These are phyloP conservation scores for Champsocephalus gunnari DNA, from an alignment of 2,797 vertebrate species.

Conservation along the genomic window DNA sequence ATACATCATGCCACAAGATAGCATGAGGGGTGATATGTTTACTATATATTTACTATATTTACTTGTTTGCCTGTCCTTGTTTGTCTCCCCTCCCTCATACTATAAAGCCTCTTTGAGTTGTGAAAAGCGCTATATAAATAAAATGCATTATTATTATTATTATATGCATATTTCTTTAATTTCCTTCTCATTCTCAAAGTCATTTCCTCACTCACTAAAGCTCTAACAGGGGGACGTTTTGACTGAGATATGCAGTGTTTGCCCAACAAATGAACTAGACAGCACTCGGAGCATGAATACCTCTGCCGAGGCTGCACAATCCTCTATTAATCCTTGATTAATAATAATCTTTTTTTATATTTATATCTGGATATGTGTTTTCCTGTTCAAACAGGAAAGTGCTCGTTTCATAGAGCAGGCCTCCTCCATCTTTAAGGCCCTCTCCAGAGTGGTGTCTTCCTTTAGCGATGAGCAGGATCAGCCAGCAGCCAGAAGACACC, in stretches of 20 bases:
- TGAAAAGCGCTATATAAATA: too few species aligned
- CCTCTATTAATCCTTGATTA: too few species aligned
- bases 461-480: constrained; percentile 81
- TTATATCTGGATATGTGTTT: neutral
- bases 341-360: too few species aligned
- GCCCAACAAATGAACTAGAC: neutral
- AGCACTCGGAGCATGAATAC: neutral
- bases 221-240: neutral
- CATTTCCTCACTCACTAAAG: neutral
- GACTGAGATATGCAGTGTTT: neutral
- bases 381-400: constrained; percentile 86
- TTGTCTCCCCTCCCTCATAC: too few species aligned
- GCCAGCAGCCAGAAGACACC: constrained; percentile 71
- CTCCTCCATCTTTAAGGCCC: constrained; percentile 82
- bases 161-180: neutral
- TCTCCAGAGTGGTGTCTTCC: constrained; percentile 85
- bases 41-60: too few species aligned
- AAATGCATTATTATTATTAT: too few species aligned
- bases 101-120: too few species aligned
- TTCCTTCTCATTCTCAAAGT: neutral
- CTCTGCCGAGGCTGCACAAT: neutral
- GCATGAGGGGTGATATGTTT: neutral
- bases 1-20: neutral
- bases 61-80: too few species aligned
- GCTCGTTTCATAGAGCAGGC: constrained; percentile 86